Base-by-base conservation (phyloP, 2,113 vertebrate species). In the Paedocypris sp. region DNA sequence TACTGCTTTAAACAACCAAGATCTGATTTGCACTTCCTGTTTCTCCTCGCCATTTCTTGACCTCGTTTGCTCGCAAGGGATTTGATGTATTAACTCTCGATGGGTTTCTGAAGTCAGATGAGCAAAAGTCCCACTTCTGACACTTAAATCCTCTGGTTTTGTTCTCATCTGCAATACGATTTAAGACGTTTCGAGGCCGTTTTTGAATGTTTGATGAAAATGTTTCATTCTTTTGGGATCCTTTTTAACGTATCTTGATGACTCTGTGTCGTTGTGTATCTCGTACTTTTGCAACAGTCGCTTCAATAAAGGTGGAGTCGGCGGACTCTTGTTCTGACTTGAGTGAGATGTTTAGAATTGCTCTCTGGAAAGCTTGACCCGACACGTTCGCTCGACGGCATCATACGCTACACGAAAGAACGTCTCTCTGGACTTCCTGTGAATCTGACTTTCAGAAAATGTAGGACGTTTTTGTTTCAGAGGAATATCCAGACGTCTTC, bases 51-150 rank as follows among this genome's bases (percentile, higher is more conserved):
- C 53, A 57, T 1, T 18, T 22, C 20, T 41, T 54, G 13, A 54
- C 51, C 50, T 54, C n/a, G 46, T 33, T 42, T 43, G 18, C 77
- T 49, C 43, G 41, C 18, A 10, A 50, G 70, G 57, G 64, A 67
- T 67, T 58, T 61, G 29, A 18, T 36, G 6, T 47, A 63, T 79
- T 75, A 81, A 74, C 64, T 78, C 64, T 73, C 56, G 11, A 53
- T 61, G 68, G 59, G 68, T 54, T 46, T 29, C 28, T 31, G 58
- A 72, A 67, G 74, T 73, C 38, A 75, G 68, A 75, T 13, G 71
- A 71, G 75, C 65, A 70, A 53, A 70, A 32, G 62, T 59, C 68
- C 26, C 25, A 53, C 53, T 53, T 53, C 58, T 72, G 50, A 31
- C 46, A 49, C 66, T 13, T 4, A 10, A 60, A 62, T 62, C 35